phyloP scores from a whole-genome alignment of 2,888 invertebrate genomes.

The Silvanus unidentatus region DNA sequence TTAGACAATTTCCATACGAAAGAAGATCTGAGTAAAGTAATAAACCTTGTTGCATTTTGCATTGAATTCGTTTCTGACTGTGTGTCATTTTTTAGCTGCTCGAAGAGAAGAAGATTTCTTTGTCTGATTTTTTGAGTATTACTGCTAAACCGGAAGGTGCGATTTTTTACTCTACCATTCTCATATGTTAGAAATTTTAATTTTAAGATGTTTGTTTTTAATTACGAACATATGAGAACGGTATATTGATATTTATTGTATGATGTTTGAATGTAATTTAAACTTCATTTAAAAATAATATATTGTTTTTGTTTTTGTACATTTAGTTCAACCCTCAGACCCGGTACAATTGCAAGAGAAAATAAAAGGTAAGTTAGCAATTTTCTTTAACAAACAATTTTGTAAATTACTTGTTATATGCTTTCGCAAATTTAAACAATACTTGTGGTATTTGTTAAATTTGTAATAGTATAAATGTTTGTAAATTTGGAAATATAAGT shows the following conservation, averaged over 20 bases:
- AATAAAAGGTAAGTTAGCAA: slow-evolving; percentile 41
- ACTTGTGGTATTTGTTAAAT: too few relatives aligned
- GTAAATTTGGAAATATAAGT: slow-evolving; percentile 1
- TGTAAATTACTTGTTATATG: slow-evolving; percentile 1
- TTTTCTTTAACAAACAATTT: slow-evolving; percentile 2
- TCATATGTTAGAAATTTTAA: slow-evolving; percentile 12
- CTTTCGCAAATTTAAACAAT: slow-evolving; percentile 1
- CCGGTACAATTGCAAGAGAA: slow-evolving; percentile 40
- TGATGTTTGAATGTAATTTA: too few relatives aligned
- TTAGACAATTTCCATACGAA: slow-evolving; percentile 9
- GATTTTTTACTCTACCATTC: slow-evolving; percentile 20
- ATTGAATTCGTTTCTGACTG: neutral
- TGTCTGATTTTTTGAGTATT: slow-evolving; percentile 42
- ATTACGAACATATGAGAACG: slow-evolving; percentile 4
- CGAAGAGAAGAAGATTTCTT: slow-evolving; percentile 42
- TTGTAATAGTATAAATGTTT: neutral
- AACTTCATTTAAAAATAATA: too few relatives aligned
- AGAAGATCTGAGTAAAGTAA: slow-evolving; percentile 19
- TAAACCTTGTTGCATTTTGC: slow-evolving; percentile 5
- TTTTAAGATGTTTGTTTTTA: slow-evolving; percentile 4
- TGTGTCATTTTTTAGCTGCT: slow-evolving; percentile 37
- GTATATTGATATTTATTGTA: neutral
- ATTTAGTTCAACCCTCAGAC: slow-evolving; percentile 32
- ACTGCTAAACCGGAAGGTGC: slow-evolving; percentile 42
- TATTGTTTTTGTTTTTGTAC: slow-evolving; percentile 20